Conservation (phyloP, 2,113 vertebrate genomes). For the Ursus arctos region DNA sequence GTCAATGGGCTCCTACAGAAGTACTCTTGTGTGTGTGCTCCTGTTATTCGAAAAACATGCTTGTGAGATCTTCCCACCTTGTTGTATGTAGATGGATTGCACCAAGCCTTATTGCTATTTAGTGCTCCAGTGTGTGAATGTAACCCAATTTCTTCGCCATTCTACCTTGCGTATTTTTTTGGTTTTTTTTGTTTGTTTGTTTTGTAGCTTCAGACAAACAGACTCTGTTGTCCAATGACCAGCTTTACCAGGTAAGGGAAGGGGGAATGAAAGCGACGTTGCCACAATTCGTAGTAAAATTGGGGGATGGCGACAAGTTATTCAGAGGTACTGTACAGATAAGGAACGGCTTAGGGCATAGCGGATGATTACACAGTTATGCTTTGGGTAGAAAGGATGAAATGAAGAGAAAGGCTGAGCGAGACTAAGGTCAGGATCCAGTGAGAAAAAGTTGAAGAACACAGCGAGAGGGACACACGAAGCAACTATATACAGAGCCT, state of each 20-base stretch:
- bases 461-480: neutral
- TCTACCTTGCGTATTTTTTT: neutral
- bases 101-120: neutral
- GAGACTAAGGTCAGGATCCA: neutral
- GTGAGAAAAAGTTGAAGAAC: conserved; percentile 1
- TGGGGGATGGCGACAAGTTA: neutral
- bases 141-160: neutral
- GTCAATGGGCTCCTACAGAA: neutral
- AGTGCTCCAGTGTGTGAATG: neutral
- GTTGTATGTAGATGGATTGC: neutral
- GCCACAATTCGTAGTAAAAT: neutral
- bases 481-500: neutral
- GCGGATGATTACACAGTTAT: neutral
- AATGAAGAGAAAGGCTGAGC: neutral
- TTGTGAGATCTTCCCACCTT: neutral
- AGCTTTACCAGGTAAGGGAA: conserved; percentile 81
- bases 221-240: conserved; percentile 79
- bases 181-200: neutral
- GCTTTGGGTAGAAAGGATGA: neutral
- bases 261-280: neutral
- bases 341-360: neutral
- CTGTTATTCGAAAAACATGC: conserved; percentile 1
- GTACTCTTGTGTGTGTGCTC: neutral
- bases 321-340: neutral
- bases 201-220: conserved; percentile 83